phyloP scores from a whole-genome alignment of 2,113 vertebrate species.

The Cyprinus carpio region DNA sequence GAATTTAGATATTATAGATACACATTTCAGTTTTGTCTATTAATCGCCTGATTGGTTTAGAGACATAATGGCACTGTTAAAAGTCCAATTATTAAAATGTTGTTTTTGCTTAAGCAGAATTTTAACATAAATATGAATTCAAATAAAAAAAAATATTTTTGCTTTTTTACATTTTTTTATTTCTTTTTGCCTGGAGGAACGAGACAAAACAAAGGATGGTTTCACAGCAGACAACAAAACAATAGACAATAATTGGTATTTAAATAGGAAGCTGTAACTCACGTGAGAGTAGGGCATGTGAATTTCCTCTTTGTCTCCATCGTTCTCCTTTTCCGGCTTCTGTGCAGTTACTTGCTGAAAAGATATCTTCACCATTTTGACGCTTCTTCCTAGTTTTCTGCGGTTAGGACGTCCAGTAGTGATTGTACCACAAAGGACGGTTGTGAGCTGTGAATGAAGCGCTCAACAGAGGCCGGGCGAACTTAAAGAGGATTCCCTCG shows the following conservation, averaged over 20 bases:
- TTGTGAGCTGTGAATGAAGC: constrained; percentile 3
- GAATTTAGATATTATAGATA: too few relatives aligned
- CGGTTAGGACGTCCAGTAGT: constrained; percentile 44
- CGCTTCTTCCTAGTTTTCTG: constrained; percentile 50
- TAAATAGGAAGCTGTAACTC: constrained; percentile 59
- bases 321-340: constrained; percentile 80
- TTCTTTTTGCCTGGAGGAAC: background rate
- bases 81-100: background rate
- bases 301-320: constrained; percentile 73
- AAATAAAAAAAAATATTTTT: background rate
- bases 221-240: background rate
- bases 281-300: constrained; percentile 77
- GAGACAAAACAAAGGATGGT: constrained; percentile 5
- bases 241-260: background rate
- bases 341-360: constrained; percentile 80
- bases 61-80: background rate
- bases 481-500: constrained; percentile 55
- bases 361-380: constrained; percentile 88
- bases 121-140: background rate
- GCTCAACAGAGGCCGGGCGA: constrained; percentile 30
- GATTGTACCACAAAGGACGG: constrained; percentile 15
- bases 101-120: background rate
- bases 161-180: background rate
- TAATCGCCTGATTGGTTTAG: too few relatives aligned
- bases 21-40: background rate